Evolutionary conservation across 2,797 vertebrate genomes (phyloP), one percentile per base, ranked within the genome.

Genomic region (Schizothorax lantsangensis): DNA sequence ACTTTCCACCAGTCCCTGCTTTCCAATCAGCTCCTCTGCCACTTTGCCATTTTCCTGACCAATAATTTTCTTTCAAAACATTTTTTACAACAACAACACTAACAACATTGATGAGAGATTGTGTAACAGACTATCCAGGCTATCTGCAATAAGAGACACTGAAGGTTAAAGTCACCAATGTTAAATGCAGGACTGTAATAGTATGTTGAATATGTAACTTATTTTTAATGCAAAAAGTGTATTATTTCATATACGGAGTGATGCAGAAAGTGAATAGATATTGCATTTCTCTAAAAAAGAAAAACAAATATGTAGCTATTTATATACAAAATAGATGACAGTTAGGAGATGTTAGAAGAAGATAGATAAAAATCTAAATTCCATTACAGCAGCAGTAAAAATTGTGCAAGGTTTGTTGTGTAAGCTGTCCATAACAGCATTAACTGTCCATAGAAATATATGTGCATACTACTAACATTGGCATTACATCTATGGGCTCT

Each of bases 1-100:
- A 90, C 90, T 89, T 89, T 88, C 59, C 36, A 36, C 64, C 80
- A 85, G 88, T 89, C 86, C 81, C 87, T 88, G 84, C 81, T 81
- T 87, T 79, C n/a, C 75, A 43, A 57, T 71, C 64, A 40, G 72
- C 47, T 79, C 26, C 75, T 81, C 45, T 75, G 23, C 15, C 15
- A 3, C 26, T 81, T 80, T 80, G 75, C 75, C 69, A 45, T 74
- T 80, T 72, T 79, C 47, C 52, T 72, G 8, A 72, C 52, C 36
- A 43, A 23, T 73, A 72, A 52, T 36, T 47, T 59, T 57, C 5
- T 59, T 85, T 33, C 10, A 72, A 33, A 59, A 36, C 64, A 68
- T 49, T 36, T 43, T 23, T 3, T 17, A 79, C 30, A 30, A 30
- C 30, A 21, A 69, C 33, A 43, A n/a, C 21, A n/a, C 7, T 75